These are phyloP conservation scores for Epizoanthus ramosus DNA, from an alignment of 92 coral and sea anemone genomes.

Conservation along the genomic window DNA sequence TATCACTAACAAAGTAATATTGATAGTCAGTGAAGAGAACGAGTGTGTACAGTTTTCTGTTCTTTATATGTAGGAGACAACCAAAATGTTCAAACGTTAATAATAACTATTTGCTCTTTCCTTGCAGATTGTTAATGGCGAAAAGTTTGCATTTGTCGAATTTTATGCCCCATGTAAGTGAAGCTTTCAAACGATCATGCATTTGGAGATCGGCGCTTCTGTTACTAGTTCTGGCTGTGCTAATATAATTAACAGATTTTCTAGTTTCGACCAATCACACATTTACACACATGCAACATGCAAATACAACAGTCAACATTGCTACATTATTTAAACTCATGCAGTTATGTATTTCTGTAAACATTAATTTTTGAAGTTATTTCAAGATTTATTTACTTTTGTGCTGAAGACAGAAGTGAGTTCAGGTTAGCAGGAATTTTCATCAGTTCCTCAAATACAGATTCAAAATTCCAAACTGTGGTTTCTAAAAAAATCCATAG, in stretches of 20 bases:
- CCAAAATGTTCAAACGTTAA: background rate
- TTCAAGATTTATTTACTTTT: background rate
- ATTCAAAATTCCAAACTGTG: too few relatives aligned
- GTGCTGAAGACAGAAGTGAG: too few relatives aligned
- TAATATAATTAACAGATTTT: background rate
- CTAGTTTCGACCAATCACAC: background rate
- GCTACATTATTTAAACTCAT: too few relatives aligned
- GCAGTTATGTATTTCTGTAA: background rate
- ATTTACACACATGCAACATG: too few relatives aligned
- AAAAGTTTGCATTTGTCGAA: constrained; percentile 83
- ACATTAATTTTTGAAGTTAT: background rate
- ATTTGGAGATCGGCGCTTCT: background rate
- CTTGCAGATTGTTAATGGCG: constrained; percentile 86
- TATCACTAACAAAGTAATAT: too few relatives aligned
- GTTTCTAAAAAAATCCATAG: too few relatives aligned
- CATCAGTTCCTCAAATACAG: too few relatives aligned
- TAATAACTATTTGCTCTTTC: constrained; percentile 2
- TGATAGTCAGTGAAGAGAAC: too few relatives aligned
- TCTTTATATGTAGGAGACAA: too few relatives aligned
- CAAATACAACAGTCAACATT: too few relatives aligned
- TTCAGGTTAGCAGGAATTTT: background rate
- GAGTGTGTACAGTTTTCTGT: too few relatives aligned
- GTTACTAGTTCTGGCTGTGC: background rate
- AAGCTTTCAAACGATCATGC: background rate
- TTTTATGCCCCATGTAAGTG: constrained; percentile 91